These are phyloP conservation scores for Drosophila ananassae DNA, from an alignment of 1,140 invertebrate species.

Conservation along the genomic window DNA sequence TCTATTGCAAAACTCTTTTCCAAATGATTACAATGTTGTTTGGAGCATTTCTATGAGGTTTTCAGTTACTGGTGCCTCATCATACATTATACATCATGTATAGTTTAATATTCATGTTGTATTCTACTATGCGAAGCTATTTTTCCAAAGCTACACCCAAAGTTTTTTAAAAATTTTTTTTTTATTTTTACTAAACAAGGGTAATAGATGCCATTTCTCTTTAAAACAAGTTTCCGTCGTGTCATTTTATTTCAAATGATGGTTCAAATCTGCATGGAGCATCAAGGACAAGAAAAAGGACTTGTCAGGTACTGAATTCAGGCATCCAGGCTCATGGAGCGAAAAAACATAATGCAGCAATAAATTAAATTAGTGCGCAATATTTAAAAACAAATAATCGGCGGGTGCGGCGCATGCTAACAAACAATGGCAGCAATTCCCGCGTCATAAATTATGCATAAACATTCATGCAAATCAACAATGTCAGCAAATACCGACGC, in stretches of 20 bases:
- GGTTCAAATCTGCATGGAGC: neutral
- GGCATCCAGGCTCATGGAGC: neutral
- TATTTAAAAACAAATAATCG: conserved; percentile 63
- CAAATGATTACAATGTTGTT: neutral
- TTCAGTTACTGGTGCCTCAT: too few species aligned
- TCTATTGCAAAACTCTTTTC: neutral
- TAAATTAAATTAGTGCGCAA: conserved; percentile 63
- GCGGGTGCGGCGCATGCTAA: conserved; percentile 19
- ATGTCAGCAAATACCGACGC: conserved; percentile 20
- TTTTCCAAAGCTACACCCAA: too few species aligned
- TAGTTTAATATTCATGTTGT: too few species aligned
- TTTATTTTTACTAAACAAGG: too few species aligned
- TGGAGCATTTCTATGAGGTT: too few species aligned
- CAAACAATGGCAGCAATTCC: conserved; percentile 38
- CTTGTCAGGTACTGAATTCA: neutral
- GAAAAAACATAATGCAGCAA: conserved; percentile 48
- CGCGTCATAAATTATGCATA: conserved; percentile 46
- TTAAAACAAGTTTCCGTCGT: too few species aligned
- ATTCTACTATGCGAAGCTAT: too few species aligned
- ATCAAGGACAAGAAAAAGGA: neutral
- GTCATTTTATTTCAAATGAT: too few species aligned
- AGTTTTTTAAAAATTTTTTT: too few species aligned
- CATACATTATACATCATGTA: too few species aligned
- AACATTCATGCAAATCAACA: conserved; percentile 48
- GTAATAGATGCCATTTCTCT: too few species aligned